These are phyloP conservation scores for Diachasma alloeum DNA, from an alignment of 1,140 invertebrate genomes.

Conservation along the genomic window DNA sequence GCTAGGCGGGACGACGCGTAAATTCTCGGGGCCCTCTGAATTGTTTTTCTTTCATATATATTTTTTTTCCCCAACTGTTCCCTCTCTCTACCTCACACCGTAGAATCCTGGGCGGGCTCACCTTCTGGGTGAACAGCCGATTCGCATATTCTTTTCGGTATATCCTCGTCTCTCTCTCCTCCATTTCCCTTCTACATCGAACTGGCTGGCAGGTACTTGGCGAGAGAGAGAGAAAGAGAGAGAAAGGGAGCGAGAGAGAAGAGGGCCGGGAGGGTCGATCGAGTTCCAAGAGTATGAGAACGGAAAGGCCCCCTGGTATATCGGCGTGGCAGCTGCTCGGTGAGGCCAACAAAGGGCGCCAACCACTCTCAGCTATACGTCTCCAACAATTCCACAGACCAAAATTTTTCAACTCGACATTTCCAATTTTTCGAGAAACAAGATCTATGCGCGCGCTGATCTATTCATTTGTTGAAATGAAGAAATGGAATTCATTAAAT, in stretches of 20 bases:
- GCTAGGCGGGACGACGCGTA: constrained; percentile 47
- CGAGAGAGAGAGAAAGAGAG: neutral
- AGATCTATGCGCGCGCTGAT: no score
- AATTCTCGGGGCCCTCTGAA: constrained; percentile 16
- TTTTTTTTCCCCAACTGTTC: neutral
- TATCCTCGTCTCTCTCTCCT: constrained; percentile 9
- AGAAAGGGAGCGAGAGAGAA: neutral
- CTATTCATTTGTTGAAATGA: no score
- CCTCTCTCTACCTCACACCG: neutral
- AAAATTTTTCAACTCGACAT: neutral
- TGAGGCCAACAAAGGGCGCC: constrained; percentile 52
- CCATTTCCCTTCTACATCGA: neutral
- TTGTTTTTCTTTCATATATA: neutral
- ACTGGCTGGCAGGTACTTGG: neutral
- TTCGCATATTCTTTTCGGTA: constrained; percentile 23
- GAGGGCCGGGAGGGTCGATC: constrained; percentile 51
- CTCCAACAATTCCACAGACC: neutral
- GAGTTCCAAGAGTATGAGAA: constrained; percentile 58
- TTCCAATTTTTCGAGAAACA: neutral
- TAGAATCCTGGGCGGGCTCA: constrained; percentile 4
- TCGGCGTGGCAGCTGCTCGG: constrained; percentile 52
- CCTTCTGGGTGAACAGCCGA: constrained; percentile 4
- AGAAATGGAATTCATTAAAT: no score
- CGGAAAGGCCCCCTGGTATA: constrained; percentile 52
- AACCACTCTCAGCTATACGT: constrained; percentile 6